Evolutionary conservation across 2,113 vertebrate species (phyloP), one percentile per base, ranked within the genome.

Genomic region (Murina feae): DNA sequence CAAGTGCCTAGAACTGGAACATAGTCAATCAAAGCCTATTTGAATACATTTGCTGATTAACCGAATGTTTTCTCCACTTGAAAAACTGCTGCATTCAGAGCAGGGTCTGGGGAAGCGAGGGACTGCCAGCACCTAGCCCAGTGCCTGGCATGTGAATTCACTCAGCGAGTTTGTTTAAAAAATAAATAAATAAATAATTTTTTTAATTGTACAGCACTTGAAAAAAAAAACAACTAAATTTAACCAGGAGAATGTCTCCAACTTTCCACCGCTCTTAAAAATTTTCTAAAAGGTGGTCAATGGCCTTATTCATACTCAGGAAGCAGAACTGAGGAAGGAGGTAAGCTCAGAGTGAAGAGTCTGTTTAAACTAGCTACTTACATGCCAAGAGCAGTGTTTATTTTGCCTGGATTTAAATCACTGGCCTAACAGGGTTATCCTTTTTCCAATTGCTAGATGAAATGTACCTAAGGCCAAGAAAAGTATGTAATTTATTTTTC

Each of bases 401-500:
- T 37, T 89, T 82, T 55, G 80, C 75, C 74, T 85, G 35, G 49
- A 60, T 68, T 75, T 81, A 86, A 83, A 81, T 79, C 80, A 23
- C 49, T 7, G 42, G 20, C 68, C 81, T 71, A n/a, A 90, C 51
- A 37, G 74, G 68, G 21, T 81, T 51, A 71, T 35, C 53, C 44
- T 86, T 82, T 47, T 83, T 47, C 44, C 53, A 16, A 0, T 35
- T 72, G 76, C 68, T 66, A 74, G 55, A 68, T 60, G 72, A 68
- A 66, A 82, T 44, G 44, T 47, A 86, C 55, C 92, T 49, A 9
- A 58, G 21, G 39, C 84, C 47, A 71, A 94, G 89, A 85, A 85
- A 96, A 80, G 30, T 16, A 25, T 13, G 55, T 21, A 35, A 42
- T 42, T 66, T 53, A 16, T 49, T 89, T 55, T 66, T 85, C 23